Evolutionary conservation across 1,140 invertebrate genomes (phyloP).

Genomic region (Rhynchophorus ferrugineus): DNA sequence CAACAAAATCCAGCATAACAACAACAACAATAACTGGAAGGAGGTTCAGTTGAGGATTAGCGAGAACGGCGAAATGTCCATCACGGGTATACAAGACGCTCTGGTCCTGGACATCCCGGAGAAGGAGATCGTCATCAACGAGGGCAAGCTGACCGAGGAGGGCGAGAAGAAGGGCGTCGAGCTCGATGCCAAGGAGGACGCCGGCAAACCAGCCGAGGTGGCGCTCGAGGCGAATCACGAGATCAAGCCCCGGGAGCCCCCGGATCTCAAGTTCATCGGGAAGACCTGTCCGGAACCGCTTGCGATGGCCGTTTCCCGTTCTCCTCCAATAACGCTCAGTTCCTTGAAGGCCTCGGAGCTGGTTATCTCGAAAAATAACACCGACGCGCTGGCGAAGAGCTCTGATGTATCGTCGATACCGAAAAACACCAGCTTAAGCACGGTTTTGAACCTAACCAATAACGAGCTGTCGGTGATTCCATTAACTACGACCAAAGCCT

Average conservation of each 20-base stretch:
- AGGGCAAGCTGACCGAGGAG: slow-evolving; percentile 9
- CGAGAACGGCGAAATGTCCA: slow-evolving; percentile 62
- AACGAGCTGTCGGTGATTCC: slow-evolving; percentile 17
- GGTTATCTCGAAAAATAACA: neutral
- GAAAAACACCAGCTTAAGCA: too few species aligned
- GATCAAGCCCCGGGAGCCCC: neutral
- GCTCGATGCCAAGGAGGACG: neutral
- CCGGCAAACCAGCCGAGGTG: neutral
- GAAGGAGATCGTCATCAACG: slow-evolving; percentile 23
- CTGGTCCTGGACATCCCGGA: slow-evolving; percentile 16
- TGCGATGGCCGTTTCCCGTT: neutral
- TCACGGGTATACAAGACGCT: slow-evolving; percentile 45
- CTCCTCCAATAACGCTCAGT: neutral
- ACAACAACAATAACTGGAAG: slow-evolving; percentile 46
- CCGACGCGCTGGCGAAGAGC: neutral
- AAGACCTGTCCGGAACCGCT: neutral
- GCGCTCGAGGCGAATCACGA: neutral
- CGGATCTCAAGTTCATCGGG: neutral
- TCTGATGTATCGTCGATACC: neutral
- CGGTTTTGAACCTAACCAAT: too few species aligned
- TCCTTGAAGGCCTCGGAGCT: neutral
- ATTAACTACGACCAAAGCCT: neutral
- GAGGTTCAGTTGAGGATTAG: slow-evolving; percentile 63
- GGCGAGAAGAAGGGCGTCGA: neutral
- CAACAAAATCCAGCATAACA: neutral